These are phyloP conservation scores for Mellilla xanthometata DNA, from an alignment of 2,888 invertebrate species.

Conservation along the genomic window DNA sequence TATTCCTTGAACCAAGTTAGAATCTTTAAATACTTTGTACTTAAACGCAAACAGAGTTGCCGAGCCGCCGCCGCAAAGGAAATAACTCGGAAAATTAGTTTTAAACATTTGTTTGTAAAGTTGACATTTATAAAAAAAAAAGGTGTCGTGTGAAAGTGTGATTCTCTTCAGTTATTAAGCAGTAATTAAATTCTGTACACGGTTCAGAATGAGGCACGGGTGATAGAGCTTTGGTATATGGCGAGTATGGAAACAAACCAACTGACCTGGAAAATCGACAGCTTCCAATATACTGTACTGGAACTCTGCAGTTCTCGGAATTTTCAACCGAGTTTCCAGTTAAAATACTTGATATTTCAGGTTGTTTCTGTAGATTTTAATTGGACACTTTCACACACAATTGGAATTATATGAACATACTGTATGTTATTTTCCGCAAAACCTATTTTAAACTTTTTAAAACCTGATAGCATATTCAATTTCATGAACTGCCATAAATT, in stretches of 20 bases:
- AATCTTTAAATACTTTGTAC: constrained; percentile 35
- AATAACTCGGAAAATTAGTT: constrained; percentile 28
- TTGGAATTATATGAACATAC: too few species aligned
- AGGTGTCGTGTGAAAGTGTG: too few species aligned
- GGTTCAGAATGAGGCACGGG: neutral
- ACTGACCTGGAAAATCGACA: constrained; percentile 25
- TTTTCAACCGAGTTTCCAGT: too few species aligned
- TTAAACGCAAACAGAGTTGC: constrained; percentile 24
- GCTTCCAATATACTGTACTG: constrained; percentile 7
- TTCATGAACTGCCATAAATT: too few species aligned
- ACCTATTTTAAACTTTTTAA: too few species aligned
- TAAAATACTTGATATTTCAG: too few species aligned
- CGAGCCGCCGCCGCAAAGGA: constrained; percentile 16
- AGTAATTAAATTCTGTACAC: neutral
- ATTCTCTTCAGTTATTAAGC: neutral
- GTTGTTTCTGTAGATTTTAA: too few species aligned
- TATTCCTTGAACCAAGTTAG: constrained; percentile 38
- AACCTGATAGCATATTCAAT: too few species aligned
- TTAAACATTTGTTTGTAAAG: constrained; percentile 7
- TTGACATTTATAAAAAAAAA: too few species aligned
- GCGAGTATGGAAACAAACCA: constrained; percentile 16
- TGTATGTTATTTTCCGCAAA: too few species aligned
- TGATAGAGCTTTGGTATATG: neutral
- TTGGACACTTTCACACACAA: too few species aligned
- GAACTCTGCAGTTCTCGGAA: neutral